Percentiles rank a stretch among this genome's conserved stretches.
These are phyloP conservation scores for Crotalus horridus DNA, from an alignment of 2,113 vertebrate genomes.

Conservation along the genomic window DNA sequence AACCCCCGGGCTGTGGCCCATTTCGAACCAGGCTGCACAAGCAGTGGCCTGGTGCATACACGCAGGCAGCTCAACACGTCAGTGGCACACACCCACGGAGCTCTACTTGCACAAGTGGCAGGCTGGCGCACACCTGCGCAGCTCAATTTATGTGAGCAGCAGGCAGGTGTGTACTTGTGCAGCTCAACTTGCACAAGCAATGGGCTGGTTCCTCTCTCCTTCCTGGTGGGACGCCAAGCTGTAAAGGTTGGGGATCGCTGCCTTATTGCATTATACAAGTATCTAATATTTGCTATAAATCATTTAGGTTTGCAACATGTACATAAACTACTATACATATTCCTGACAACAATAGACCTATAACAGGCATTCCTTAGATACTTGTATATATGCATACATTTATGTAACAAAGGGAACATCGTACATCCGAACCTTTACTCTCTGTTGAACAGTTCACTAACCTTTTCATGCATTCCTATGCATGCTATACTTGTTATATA, in stretches of 20 bases:
- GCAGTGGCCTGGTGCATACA: not conserved
- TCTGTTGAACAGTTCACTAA: not conserved
- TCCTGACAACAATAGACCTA: not conserved
- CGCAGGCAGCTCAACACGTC: not conserved
- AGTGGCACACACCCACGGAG: rapidly evolving
- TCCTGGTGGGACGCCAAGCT: not conserved
- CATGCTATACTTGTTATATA: not conserved
- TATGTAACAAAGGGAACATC: not conserved
- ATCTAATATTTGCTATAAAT: not conserved
- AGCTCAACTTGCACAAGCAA: not conserved
- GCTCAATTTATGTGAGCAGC: not conserved
- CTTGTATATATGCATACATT: not conserved
- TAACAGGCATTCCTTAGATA: not conserved
- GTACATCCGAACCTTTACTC: not conserved
- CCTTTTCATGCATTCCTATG: not conserved
- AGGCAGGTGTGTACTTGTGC: not conserved
- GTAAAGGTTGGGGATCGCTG: not conserved
- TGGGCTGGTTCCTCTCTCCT: not conserved
- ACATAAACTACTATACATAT: not conserved
- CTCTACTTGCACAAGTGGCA: not conserved
- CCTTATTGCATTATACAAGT: not conserved
- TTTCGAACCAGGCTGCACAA: not conserved
- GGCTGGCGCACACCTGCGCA: not conserved
- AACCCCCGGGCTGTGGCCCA: not conserved
- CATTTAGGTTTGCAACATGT: not conserved